Evolutionary conservation across 2,888 invertebrate genomes (phyloP), one percentile per base, ranked within the genome.

Genomic region (Heliconius erato): DNA sequence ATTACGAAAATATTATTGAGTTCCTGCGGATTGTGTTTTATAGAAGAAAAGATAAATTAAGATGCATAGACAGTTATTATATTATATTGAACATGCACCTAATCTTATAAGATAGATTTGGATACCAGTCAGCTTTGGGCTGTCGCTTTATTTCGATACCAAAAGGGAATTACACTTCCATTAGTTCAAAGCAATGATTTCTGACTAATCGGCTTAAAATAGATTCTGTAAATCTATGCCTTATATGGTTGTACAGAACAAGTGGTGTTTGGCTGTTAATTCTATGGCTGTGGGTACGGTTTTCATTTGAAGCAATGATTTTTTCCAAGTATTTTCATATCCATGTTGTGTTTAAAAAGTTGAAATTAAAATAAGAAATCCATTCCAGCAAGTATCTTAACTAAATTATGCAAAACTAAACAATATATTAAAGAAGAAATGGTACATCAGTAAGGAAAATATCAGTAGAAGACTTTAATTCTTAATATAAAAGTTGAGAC

Each of bases 91-190:
- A n/a, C 11, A 12, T n/a, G 12, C n/a, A n/a, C 63, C n/a, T 63
- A n/a, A 63, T 63, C n/a, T 63, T n/a, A 3, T 63, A n/a, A 63
- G 3, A 63, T 63, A 63, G 63, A n/a, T n/a, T n/a, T 54, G 9
- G 11, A 63, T 63, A n/a, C 11, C 63, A 63, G 63, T 63, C 12
- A 63, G n/a, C 11, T 63, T 63, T 3, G 63, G 19, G n/a, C n/a
- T n/a, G 11, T n/a, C 63, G 63, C n/a, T n/a, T n/a, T n/a, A 63
- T n/a, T 63, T n/a, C 23, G 9, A 63, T 63, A 63, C 63, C n/a
- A 63, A 63, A 63, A 63, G n/a, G n/a, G 63, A 63, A 63, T 63
- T 63, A 63, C 63, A 63, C 63, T n/a, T 63, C 63, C 63, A 63
- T n/a, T 63, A 63, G 63, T n/a, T 63, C 63, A 63, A 63, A 63